These are phyloP conservation scores for Pogoniulus pusillus DNA, from an alignment of 2,797 vertebrate genomes.

Conservation along the genomic window DNA sequence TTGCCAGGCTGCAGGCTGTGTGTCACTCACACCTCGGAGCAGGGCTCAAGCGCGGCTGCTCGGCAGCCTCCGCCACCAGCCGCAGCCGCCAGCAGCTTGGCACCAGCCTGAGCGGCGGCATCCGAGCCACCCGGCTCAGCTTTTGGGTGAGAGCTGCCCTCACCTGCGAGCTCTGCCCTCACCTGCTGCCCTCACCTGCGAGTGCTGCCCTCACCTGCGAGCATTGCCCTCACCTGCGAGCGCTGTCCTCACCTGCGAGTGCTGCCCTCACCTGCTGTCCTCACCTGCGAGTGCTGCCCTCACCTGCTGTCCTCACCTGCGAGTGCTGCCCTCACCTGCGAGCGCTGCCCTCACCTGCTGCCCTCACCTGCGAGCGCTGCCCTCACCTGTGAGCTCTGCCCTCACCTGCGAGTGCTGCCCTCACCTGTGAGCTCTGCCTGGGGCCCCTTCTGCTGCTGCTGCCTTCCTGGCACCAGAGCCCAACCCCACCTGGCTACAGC, in stretches of 20 bases:
- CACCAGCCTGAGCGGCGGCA: background rate
- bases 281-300: rapidly evolving
- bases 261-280: background rate
- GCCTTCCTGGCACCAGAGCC: no score
- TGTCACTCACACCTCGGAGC: background rate
- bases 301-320: no score
- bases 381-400: background rate
- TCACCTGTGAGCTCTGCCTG: rapidly evolving
- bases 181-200: background rate
- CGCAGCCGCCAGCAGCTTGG: background rate
- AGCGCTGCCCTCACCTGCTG: no score
- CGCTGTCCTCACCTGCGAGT: background rate
- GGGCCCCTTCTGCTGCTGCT: no score
- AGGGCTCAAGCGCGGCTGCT: rapidly evolving
- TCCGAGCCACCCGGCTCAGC: background rate
- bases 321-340: background rate
- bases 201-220: background rate
- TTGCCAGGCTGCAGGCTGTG: conserved; percentile 29
- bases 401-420: background rate
- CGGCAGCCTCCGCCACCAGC: background rate
- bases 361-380: no score
- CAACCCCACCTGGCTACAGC: no score
- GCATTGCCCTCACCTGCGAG: background rate
- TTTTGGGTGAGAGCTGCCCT: background rate
- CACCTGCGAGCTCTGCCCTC: rapidly evolving